Percentiles rank a stretch among this genome's conserved stretches.
Conservation (phyloP, 2,113 vertebrate genomes). For the Perca schrenkii region DNA sequence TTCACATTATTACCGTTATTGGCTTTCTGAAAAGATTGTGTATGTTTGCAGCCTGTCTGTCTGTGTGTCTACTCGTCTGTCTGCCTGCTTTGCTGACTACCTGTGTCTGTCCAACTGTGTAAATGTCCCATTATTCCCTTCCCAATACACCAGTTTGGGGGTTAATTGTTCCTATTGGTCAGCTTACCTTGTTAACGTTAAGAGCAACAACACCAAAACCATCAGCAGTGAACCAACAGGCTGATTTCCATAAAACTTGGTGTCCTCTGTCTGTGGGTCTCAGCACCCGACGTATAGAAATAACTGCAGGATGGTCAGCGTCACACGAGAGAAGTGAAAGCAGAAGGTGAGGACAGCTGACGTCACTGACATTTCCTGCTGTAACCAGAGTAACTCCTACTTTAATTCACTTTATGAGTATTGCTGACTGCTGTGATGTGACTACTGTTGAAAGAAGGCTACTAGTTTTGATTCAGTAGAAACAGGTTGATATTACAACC, state of each 20-base stretch:
- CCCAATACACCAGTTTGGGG: neutral
- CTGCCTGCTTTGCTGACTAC: neutral
- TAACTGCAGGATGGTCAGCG: too few species aligned
- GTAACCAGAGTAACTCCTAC: conserved; percentile 44
- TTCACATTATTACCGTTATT: neutral
- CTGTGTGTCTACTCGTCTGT: neutral
- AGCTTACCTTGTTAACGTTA: neutral
- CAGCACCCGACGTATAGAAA: neutral
- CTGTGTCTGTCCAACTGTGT: neutral
- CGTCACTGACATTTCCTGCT: conserved; percentile 38
- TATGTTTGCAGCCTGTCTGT: neutral
- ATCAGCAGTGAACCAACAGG: neutral
- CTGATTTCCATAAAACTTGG: neutral
- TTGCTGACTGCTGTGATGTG: conserved; percentile 41
- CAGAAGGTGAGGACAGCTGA: conserved; percentile 1
- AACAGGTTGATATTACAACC: conserved; percentile 12
- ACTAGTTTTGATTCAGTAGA: conserved; percentile 45
- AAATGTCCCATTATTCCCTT: neutral
- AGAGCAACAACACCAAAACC: neutral
- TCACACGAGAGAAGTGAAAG: conserved; percentile 38
- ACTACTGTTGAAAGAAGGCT: conserved; percentile 32
- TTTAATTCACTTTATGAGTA: conserved; percentile 29
- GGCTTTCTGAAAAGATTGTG: neutral
- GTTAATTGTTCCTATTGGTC: neutral
- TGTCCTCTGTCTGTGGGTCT: neutral